Base-by-base conservation (phyloP, 2,888 invertebrate species). In the Cheilosia vernalis region DNA sequence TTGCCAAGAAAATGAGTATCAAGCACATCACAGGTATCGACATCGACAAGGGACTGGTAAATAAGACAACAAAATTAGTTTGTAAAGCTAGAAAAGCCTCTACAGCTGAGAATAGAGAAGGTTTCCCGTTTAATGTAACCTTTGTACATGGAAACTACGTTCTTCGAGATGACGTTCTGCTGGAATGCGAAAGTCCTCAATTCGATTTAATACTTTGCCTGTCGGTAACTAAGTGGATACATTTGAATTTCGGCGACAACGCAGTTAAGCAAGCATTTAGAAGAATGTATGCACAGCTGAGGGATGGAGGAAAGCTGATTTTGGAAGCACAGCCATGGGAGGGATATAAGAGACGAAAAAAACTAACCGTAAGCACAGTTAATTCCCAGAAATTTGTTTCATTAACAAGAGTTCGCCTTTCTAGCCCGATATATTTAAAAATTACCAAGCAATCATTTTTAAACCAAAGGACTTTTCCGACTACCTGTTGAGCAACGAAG, bases 161-260 rank as follows among this genome's bases (percentile, higher is more conserved):
- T 27, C 92, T 97, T 74, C 95, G 95, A 49, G 94, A 94, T 88
- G 97, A 97, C 89, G 93, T 94, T 7, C 91, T 96, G 63, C 91
- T 98, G 15, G 94, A 95, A 66, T 93, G 94, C 56, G 96, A 97
- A 89, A 94, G 94, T 84, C 94, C 95, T 7, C 96, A 97, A 89
- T 98, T 95, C 90, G 97, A 98, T 91, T 93, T 95, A 4, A 96
- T 98, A 86, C 92, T 98, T 24, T 97, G 97, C 88, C 92, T 98
- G 53, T 97, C 96, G 74, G 94, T 97, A 24, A 97, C 97, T 4
- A 98, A 98, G 91, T 98, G 98, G 98, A 94, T 98, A 88, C 98
- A 98, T 89, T 93, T 97, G 30, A 98, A 98, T 92, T 97, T 95
- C 93, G 97, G 97, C 13, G 98, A 98, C 91, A 93, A 93, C 4